A percentile compares a stretch with the other conserved stretches of the same genome.
Conservation (phyloP, 2,113 vertebrate species). For the Hystrix cristata region DNA sequence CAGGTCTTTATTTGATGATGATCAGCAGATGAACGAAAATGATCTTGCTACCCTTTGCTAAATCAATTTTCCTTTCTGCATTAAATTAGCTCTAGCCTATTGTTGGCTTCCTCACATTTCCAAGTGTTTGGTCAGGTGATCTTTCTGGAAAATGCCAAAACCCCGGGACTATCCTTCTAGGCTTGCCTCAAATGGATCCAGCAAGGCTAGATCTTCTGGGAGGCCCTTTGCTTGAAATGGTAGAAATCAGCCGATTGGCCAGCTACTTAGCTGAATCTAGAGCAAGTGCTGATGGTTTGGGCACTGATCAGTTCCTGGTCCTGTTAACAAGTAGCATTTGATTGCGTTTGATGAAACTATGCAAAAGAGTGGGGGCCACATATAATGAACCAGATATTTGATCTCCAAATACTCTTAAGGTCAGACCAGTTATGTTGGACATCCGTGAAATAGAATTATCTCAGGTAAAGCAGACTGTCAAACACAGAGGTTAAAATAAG, state of each 20-base stretch:
- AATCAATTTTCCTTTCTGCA: not conserved
- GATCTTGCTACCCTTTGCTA: not conserved
- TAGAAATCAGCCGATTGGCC: not conserved
- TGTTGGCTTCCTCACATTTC: slow-evolving; percentile 17
- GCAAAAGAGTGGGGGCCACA: not conserved
- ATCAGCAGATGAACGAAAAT: not conserved
- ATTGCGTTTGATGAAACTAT: not conserved
- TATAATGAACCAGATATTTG: not conserved
- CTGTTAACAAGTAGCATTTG: slow-evolving; percentile 23
- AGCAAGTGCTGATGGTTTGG: not conserved
- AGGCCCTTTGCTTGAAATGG: not conserved
- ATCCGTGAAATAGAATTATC: not conserved
- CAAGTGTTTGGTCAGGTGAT: slow-evolving; percentile 14
- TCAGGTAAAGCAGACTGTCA: not conserved
- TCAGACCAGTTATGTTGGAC: not conserved
- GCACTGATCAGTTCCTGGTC: not conserved
- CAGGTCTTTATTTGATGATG: not conserved
- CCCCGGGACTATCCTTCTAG: not conserved
- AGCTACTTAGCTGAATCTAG: slow-evolving; percentile 18
- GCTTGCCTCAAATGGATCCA: not conserved
- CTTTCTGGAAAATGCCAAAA: slow-evolving; percentile 4
- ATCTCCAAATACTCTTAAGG: not conserved
- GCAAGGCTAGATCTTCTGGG: not conserved
- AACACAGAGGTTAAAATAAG: not conserved
- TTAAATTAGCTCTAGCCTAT: not conserved